These are phyloP conservation scores for Habropoda laboriosa DNA, from an alignment of 1,140 invertebrate genomes.

Conservation along the genomic window DNA sequence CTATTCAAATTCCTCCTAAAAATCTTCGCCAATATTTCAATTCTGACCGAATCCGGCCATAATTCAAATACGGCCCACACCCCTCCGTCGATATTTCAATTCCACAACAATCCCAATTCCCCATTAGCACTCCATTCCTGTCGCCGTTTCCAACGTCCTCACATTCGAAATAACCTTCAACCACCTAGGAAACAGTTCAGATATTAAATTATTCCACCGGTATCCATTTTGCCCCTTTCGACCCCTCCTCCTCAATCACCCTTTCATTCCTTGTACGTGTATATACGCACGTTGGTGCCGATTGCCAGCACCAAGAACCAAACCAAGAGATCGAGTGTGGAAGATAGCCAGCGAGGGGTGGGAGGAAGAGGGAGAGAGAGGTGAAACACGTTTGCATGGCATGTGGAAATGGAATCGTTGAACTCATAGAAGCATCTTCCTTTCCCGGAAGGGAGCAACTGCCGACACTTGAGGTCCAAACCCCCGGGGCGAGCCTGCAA, in stretches of 20 bases:
- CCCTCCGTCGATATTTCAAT: neutral
- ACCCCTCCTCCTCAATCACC: neutral
- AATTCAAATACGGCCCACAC: too few species aligned
- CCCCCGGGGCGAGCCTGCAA: neutral
- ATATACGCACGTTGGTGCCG: too few species aligned
- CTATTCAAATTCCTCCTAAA: too few species aligned
- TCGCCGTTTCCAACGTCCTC: too few species aligned
- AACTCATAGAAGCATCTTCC: neutral
- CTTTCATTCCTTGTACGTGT: too few species aligned
- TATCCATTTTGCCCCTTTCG: neutral
- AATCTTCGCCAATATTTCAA: too few species aligned
- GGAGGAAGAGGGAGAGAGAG: too few species aligned
- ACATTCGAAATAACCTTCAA: neutral
- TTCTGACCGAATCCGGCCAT: too few species aligned
- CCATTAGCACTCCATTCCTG: neutral
- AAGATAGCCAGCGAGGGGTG: neutral
- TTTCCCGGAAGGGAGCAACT: neutral
- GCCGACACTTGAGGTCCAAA: neutral
- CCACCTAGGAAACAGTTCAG: constrained; percentile 14
- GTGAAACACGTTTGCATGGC: neutral
- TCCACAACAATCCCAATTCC: neutral
- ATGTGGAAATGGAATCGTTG: constrained; percentile 35
- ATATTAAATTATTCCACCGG: constrained; percentile 24
- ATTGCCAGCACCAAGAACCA: too few species aligned
- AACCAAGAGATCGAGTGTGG: neutral